phyloP scores from a whole-genome alignment of 92 coral and sea anemone genomes.

The Epizoanthus stellaris region DNA sequence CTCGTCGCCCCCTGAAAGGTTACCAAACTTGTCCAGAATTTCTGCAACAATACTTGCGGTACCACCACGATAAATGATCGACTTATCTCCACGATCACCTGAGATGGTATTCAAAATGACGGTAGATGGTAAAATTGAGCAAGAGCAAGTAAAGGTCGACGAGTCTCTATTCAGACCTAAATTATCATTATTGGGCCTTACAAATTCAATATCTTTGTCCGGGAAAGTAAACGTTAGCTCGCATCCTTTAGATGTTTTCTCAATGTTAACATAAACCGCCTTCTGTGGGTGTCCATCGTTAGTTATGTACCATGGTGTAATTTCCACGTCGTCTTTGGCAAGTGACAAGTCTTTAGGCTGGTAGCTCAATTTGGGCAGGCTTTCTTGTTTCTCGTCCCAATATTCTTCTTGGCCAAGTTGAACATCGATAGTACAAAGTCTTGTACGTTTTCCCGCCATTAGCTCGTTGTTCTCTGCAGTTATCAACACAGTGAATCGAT shows the following conservation, averaged over 20 bases:
- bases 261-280: background rate
- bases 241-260: background rate
- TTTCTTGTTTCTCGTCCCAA: slow-evolving; percentile 16
- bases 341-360: background rate
- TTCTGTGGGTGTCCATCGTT: background rate
- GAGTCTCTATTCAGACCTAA: background rate
- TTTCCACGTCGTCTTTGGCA: background rate
- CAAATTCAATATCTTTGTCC: background rate
- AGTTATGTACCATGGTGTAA: background rate
- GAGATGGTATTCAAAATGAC: background rate
- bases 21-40: background rate
- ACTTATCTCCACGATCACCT: background rate
- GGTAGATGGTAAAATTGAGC: background rate
- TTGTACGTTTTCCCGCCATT: background rate
- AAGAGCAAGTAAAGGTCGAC: background rate
- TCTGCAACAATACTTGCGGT: background rate
- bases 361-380: background rate
- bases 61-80: background rate
- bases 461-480: background rate
- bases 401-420: background rate
- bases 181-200: background rate
- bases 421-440: background rate
- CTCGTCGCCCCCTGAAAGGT: background rate
- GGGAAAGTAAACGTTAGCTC: background rate
- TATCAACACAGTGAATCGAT: slow-evolving; percentile 15